Conservation (phyloP, 2,797 vertebrate genomes). For the Sus cebifrons region DNA sequence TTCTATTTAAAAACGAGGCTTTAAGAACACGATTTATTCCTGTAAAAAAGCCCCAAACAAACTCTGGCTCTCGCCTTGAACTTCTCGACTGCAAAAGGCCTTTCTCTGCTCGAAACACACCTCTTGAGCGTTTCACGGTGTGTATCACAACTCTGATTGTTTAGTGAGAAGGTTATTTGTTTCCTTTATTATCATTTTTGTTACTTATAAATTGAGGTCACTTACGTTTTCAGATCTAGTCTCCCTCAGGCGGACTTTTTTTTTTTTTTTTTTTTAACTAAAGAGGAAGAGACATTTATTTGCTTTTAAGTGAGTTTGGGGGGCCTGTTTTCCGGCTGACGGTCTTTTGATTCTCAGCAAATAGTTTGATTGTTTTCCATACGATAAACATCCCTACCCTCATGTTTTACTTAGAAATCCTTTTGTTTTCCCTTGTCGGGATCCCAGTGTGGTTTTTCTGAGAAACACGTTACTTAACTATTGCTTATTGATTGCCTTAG, state of each 20-base stretch:
- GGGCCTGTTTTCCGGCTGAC: constrained; percentile 79
- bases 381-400: constrained; percentile 63
- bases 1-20: constrained; percentile 86
- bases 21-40: constrained; percentile 75
- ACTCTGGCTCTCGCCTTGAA: constrained; percentile 82
- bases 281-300: constrained; percentile 83
- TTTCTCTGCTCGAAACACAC: constrained; percentile 67
- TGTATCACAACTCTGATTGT: constrained; percentile 81
- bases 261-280: constrained; percentile 50
- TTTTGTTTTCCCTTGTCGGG: constrained; percentile 80
- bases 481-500: constrained; percentile 84
- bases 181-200: constrained; percentile 79
- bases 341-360: constrained; percentile 74
- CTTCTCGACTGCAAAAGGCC: constrained; percentile 83
- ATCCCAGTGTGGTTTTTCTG: constrained; percentile 70
- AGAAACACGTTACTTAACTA: constrained; percentile 80
- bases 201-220: constrained; percentile 80
- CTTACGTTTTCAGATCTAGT: constrained; percentile 74
- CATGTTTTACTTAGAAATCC: constrained; percentile 72
- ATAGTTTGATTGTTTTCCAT: constrained; percentile 74
- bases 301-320: constrained; percentile 82
- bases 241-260: constrained; percentile 60
- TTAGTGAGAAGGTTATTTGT: constrained; percentile 45
- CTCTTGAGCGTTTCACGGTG: constrained; percentile 77
- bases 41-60: constrained; percentile 63